These are phyloP conservation scores for Yponomeuta cagnagella DNA, from an alignment of 2,888 invertebrate species.

Conservation along the genomic window DNA sequence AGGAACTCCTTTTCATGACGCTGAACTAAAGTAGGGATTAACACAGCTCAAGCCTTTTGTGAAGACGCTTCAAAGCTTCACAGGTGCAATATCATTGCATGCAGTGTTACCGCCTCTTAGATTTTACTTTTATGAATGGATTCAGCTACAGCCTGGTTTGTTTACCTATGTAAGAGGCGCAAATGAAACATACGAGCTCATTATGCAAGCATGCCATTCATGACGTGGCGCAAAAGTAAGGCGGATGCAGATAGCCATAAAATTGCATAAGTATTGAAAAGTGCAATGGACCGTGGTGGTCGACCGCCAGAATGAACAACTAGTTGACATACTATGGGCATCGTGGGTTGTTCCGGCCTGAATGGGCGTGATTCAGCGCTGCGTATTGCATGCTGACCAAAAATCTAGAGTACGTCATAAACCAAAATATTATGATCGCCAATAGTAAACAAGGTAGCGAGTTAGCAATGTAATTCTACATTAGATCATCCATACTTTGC, in stretches of 20 bases:
- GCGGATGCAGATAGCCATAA: background rate
- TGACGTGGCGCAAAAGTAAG: background rate
- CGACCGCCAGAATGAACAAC: background rate
- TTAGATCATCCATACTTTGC: background rate
- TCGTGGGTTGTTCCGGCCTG: background rate
- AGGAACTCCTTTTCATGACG: constrained; percentile 42
- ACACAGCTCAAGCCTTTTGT: constrained; percentile 1
- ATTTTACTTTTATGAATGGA: background rate
- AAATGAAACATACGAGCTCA: constrained; percentile 2
- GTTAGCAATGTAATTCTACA: background rate
- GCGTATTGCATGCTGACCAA: background rate
- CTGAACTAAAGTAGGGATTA: constrained; percentile 8
- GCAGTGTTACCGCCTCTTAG: constrained; percentile 25
- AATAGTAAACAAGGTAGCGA: background rate
- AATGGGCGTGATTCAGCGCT: background rate
- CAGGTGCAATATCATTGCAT: background rate
- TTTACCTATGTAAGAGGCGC: background rate
- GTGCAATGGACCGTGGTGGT: background rate
- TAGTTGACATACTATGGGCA: background rate
- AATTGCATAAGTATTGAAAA: background rate
- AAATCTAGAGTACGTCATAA: background rate
- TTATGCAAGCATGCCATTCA: background rate
- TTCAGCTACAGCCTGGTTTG: background rate
- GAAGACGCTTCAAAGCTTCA: background rate
- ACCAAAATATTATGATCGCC: background rate